Evolutionary conservation across 2,797 vertebrate species (phyloP), one percentile per base, ranked within the genome.

Genomic region (Gambusia yucatana): DNA sequence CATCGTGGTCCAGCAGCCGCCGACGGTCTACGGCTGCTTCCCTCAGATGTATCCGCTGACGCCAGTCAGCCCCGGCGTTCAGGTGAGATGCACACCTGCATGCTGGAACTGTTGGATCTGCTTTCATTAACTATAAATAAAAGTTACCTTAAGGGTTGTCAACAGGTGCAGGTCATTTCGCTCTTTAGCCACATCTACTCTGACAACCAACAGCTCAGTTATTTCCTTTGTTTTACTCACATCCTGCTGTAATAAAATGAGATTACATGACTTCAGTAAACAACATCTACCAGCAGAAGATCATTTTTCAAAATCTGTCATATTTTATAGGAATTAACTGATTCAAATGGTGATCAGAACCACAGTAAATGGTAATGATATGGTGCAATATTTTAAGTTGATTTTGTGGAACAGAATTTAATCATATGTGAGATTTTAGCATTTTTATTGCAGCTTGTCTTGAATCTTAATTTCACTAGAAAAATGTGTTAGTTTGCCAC

Each of bases 31-130:
- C 82, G 96, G 97, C 90, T 99, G 98, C 96, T 99, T 99, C 92
- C 97, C 98, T 85, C 98, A 98, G 96, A 98, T 99, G 97, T 99
- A 99, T 94, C 98, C 98, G 0, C 97, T 99, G 87, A 96, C 95
- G 9, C 97, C 98, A 41, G 98, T 99, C 91, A 99, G 98, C 92
- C 98, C 98, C 71, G 98, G 98, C 71, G 97, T 99, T 74, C 98
- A 99, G 96, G 98, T 99, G 95, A 96, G 94, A 79, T 30, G 9
- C 73, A 67, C 44, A 20, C 33, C 65, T 52, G 50, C 82, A 52
- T 77, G 13, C n/a, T 61, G 10, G 75, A 41, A 75, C 61, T 77
- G n/a, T 30, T 61, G 9, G 25, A 77, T n/a, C 8, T 13, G 47
- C 43, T 50, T 50, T 20, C 46, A 50, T 72, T 25, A 22, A 11